Evolutionary conservation across 2,797 vertebrate species (phyloP).

Genomic region (Girardinus metallicus): DNA sequence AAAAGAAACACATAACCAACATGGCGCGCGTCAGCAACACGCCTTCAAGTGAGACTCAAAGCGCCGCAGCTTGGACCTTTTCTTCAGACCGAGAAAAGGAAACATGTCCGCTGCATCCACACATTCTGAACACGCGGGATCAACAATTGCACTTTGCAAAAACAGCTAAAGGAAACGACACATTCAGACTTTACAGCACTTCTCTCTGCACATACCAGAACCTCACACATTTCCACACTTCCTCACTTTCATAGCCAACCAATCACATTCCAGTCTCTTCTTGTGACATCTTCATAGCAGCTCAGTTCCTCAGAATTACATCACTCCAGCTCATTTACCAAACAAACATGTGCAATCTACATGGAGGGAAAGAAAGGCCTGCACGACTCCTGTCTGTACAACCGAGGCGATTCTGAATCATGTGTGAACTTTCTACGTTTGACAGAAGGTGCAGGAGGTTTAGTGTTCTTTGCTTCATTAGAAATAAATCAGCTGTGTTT

Average conservation of each 20-base stretch:
- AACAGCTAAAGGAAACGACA: slow-evolving; percentile 18
- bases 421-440: neutral
- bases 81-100: slow-evolving; percentile 22
- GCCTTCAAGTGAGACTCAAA: slow-evolving; percentile 58
- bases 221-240: slow-evolving; percentile 24
- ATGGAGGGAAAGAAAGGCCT: slow-evolving; percentile 45
- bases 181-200: slow-evolving; percentile 23
- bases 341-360: slow-evolving; percentile 45
- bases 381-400: slow-evolving; percentile 24
- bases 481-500: slow-evolving; percentile 43
- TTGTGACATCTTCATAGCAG: slow-evolving; percentile 41
- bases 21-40: slow-evolving; percentile 10
- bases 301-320: slow-evolving; percentile 43
- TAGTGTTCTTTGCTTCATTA: slow-evolving; percentile 56
- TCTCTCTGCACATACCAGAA: slow-evolving; percentile 35
- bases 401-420: slow-evolving; percentile 38
- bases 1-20: slow-evolving; percentile 38
- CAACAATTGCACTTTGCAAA: slow-evolving; percentile 54
- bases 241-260: slow-evolving; percentile 13
- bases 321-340: slow-evolving; percentile 28
- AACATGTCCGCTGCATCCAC: slow-evolving; percentile 33
- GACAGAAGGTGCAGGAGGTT: slow-evolving; percentile 31
- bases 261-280: slow-evolving; percentile 48
- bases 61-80: slow-evolving; percentile 7
- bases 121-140: slow-evolving; percentile 48